Evolutionary conservation across 2,113 vertebrate genomes (phyloP), one percentile per base, ranked within the genome.

Genomic region (Lophura nycthemera): DNA sequence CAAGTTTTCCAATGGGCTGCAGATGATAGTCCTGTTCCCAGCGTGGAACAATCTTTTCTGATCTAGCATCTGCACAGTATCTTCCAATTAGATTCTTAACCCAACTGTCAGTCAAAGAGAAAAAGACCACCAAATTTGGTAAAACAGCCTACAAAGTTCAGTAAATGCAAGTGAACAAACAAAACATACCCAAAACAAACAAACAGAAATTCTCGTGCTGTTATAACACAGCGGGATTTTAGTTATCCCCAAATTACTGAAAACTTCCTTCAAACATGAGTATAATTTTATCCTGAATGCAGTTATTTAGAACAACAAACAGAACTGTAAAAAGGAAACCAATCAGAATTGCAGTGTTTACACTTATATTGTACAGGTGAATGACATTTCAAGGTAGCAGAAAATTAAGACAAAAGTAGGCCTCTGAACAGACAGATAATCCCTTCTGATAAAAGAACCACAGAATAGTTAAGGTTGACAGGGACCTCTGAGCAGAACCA

Each of bases 11-110:
- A 61, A 98, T 69, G 27, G 98, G 90, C 88, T 99, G 99, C 21
- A 99, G 98, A 50, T 97, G 97, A 91, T 99, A 99, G 96, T 99
- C 99, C 36, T 99, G 98, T 83, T 99, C 99, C 99, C 99, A 99
- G 43, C 98, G 97, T 54, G 99, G 99, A 59, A 97, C 94, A 66
- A 86, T 85, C 38, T 97, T 98, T 94, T 99, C 97, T 60, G 98
- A 95, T 45, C 94, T 69, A 6, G 87, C 94, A 57, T 96, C 93
- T 47, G 96, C 95, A 70, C 97, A 96, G 63, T 95, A 95, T 57
- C 98, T 98, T 96, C 97, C 98, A 4, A 99, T 98, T n/a, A 99
- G 60, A 92, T 99, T 99, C 96, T 99, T 99, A 71, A 98, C 27
- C 98, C 98, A 99, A 92, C 99, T 99, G 93, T 45, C 59, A 93